Evolutionary conservation across 2,113 vertebrate genomes (phyloP).

Genomic region (Loxodonta africana): DNA sequence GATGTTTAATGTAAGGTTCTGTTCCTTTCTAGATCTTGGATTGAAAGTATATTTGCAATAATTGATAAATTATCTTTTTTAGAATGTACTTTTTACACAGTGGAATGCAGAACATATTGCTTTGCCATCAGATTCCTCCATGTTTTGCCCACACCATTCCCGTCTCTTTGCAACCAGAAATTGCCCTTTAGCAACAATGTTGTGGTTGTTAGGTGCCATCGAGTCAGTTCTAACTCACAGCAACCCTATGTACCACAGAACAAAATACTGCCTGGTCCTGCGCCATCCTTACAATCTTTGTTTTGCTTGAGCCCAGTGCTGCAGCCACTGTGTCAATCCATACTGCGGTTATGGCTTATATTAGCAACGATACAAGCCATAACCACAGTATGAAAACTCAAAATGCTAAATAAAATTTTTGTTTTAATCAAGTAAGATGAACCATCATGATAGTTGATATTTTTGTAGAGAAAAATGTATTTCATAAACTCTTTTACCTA

Average conservation of each 20-base stretch:
- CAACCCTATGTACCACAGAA: too few relatives aligned
- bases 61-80: slow-evolving; percentile 5
- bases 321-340: too few relatives aligned
- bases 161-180: not conserved
- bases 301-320: too few relatives aligned
- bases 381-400: not conserved
- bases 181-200: not conserved
- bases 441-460: not conserved
- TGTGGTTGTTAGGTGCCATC: too few relatives aligned
- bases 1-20: not conserved
- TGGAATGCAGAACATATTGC: slow-evolving; percentile 16
- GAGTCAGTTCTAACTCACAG: too few relatives aligned
- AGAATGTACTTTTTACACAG: not conserved
- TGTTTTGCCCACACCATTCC: not conserved
- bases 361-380: slow-evolving; percentile 1
- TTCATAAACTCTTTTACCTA: slow-evolving; percentile 10
- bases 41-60: slow-evolving; percentile 24
- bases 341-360: too few relatives aligned
- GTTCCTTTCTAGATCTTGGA: slow-evolving; percentile 14
- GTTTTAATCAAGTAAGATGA: slow-evolving; percentile 7
- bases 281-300: too few relatives aligned
- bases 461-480: slow-evolving; percentile 23
- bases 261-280: too few relatives aligned
- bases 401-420: not conserved
- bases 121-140: slow-evolving; percentile 52